phyloP scores from a whole-genome alignment of 2,888 invertebrate species.

The Amphiduros pacificus region DNA sequence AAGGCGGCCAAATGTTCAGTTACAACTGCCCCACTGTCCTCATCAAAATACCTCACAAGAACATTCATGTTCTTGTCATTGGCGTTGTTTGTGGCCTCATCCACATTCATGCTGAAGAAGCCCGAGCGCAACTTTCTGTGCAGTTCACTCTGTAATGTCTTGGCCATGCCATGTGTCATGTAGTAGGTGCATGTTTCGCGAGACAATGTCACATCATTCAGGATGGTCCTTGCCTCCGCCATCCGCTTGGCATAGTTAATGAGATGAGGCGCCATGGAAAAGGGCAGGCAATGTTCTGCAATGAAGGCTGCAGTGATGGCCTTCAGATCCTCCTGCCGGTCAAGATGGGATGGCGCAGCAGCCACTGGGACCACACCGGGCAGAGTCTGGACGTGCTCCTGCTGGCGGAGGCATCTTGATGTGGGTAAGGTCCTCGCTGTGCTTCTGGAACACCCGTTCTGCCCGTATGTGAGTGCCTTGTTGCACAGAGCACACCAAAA shows the following conservation, averaged over 20 bases:
- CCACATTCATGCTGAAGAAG: background rate
- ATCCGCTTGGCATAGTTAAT: background rate
- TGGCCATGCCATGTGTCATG: background rate
- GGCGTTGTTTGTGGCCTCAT: background rate
- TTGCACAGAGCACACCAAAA: too few relatives aligned
- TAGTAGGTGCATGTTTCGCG: background rate
- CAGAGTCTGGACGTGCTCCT: too few relatives aligned
- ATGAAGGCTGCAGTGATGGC: background rate
- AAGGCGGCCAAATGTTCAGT: background rate
- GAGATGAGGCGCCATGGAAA: background rate
- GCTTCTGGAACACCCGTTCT: too few relatives aligned
- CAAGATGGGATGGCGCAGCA: background rate
- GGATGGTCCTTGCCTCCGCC: background rate
- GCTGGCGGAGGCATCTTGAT: too few relatives aligned
- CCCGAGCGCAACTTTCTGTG: background rate
- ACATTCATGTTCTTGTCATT: background rate
- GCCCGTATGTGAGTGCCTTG: too few relatives aligned
- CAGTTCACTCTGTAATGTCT: background rate
- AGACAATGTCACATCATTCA: background rate
- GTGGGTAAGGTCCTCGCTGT: too few relatives aligned
- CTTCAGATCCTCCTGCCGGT: background rate
- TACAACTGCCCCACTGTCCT: background rate
- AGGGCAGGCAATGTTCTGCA: background rate
- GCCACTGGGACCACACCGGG: background rate
- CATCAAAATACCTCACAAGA: background rate